Conservation (phyloP, 2,797 vertebrate species). For the Passerculus sandwichensis region DNA sequence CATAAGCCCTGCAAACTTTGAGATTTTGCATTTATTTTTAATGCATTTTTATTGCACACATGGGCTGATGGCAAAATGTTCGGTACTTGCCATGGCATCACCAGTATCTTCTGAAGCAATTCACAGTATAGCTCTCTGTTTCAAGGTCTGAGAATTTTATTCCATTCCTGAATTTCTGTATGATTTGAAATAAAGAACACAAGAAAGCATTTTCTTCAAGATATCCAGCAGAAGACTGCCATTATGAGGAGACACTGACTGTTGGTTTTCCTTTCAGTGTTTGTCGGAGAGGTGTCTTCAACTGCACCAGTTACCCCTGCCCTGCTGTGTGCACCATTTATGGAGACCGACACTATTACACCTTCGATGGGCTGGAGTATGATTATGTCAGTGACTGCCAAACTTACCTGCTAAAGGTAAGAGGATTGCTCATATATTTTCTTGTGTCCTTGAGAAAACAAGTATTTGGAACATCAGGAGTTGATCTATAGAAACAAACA, state of each 20-base stretch:
- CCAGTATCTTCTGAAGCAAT: neutral
- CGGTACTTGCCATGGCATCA: neutral
- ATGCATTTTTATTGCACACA: neutral
- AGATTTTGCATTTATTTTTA: neutral
- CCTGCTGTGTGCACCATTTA: slow-evolving; percentile 95
- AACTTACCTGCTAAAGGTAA: slow-evolving; percentile 93
- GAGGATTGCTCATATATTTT: neutral
- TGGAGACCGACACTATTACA: slow-evolving; percentile 95
- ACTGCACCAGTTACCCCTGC: slow-evolving; percentile 93
- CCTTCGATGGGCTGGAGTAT: slow-evolving; percentile 96
- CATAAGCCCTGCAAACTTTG: neutral
- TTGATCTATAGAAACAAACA: neutral
- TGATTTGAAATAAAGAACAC: neutral
- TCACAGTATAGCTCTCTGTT: neutral
- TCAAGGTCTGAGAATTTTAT: neutral
- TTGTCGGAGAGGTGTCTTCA: slow-evolving; percentile 93
- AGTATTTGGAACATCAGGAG: neutral
- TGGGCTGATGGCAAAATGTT: neutral
- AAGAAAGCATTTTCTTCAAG: neutral
- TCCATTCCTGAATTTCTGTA: neutral
- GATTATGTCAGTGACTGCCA: slow-evolving; percentile 97
- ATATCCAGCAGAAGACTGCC: neutral
- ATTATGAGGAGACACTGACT: neutral
- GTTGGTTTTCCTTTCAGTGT: slow-evolving; percentile 77
- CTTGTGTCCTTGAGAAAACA: neutral